These are phyloP conservation scores for Crax fasciolata DNA, from an alignment of 2,797 vertebrate genomes.

Conservation along the genomic window DNA sequence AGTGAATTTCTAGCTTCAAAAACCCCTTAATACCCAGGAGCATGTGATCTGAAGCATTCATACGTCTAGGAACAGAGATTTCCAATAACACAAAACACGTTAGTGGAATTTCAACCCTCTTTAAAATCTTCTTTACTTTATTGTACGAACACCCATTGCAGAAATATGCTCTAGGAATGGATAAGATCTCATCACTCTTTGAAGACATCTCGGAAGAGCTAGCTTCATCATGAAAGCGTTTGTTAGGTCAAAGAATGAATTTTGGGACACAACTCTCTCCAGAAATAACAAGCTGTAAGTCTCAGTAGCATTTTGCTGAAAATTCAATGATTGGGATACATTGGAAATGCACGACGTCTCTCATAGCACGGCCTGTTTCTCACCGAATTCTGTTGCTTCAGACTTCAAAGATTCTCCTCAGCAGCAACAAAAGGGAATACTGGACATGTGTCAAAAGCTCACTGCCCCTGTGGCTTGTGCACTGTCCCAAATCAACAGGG, in stretches of 20 bases:
- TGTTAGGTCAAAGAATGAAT: neutral
- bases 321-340: neutral
- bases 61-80: neutral
- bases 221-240: neutral
- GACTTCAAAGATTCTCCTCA: neutral
- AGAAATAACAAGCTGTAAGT: rapidly evolving
- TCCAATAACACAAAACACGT: neutral
- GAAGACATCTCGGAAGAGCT: neutral
- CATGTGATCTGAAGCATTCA: neutral
- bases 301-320: neutral
- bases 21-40: neutral
- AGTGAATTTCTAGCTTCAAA: neutral
- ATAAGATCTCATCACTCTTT: neutral
- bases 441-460: neutral
- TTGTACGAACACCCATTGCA: neutral
- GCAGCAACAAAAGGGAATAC: neutral
- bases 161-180: neutral
- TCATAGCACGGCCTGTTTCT: neutral
- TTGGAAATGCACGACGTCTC: neutral
- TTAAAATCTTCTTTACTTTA: neutral
- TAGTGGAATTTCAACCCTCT: neutral
- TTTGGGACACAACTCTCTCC: neutral
- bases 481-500: neutral
- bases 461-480: neutral
- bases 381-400: neutral